These are phyloP conservation scores for Drosophila leontia DNA, from an alignment of 1,140 invertebrate genomes.

Conservation along the genomic window DNA sequence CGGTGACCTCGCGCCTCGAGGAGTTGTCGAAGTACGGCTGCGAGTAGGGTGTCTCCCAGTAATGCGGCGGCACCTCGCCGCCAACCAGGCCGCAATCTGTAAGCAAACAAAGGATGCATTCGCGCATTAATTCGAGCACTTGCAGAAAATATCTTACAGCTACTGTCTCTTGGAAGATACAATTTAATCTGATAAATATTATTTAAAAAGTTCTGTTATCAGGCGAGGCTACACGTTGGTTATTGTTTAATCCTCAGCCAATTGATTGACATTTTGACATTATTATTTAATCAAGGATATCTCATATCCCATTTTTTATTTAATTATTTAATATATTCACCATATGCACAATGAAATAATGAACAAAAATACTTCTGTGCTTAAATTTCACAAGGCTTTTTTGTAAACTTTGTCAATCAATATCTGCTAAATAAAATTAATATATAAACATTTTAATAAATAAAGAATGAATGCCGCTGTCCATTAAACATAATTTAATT, in stretches of 20 bases:
- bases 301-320: background rate
- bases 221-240: too few relatives aligned
- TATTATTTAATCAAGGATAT: background rate
- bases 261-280: constrained; percentile 8
- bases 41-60: constrained; percentile 88
- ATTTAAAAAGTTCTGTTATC: background rate
- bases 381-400: background rate
- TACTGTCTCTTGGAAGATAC: too few relatives aligned
- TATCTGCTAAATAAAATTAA: background rate
- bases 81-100: constrained; percentile 77
- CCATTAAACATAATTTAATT: background rate
- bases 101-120: constrained; percentile 28
- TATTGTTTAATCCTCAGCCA: background rate
- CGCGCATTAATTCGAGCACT: constrained; percentile 3
- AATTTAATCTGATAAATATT: background rate
- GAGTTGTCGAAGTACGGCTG: constrained; percentile 96
- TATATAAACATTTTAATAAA: background rate
- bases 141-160: constrained; percentile 5
- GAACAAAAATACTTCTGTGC: background rate
- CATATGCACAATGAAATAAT: background rate
- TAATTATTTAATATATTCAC: constrained; percentile 1
- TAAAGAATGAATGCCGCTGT: background rate
- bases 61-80: constrained; percentile 83
- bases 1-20: constrained; percentile 92
- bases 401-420: background rate